phyloP scores from a whole-genome alignment of 2,888 invertebrate species.

The Agonopterix alstromeriana region DNA sequence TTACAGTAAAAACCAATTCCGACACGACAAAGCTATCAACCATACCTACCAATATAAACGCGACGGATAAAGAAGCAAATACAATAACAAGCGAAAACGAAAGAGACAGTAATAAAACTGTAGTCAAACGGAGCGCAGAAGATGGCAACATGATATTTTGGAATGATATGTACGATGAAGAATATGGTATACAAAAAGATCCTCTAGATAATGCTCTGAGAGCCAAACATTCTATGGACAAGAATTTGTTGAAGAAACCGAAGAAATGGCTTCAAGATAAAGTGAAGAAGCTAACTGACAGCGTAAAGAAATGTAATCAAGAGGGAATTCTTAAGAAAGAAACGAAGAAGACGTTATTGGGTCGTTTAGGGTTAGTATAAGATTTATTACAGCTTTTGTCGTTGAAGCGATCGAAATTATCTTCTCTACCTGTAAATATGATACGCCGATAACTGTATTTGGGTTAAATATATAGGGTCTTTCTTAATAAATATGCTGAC shows the following conservation, averaged over 20 bases:
- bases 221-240: slow-evolving; percentile 22
- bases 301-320: slow-evolving; percentile 13
- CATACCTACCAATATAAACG: slow-evolving; percentile 2
- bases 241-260: slow-evolving; percentile 33
- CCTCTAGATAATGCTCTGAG: slow-evolving; percentile 28
- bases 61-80: not conserved
- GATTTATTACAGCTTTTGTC: no score
- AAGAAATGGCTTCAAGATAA: slow-evolving; percentile 48
- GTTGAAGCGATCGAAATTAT: no score
- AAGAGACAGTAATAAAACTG: slow-evolving; percentile 16
- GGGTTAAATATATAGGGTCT: no score
- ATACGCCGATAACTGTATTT: no score
- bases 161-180: slow-evolving; percentile 62
- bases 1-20: no score
- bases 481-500: no score
- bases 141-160: slow-evolving; percentile 46
- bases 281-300: slow-evolving; percentile 32
- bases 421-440: no score
- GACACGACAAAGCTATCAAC: not conserved
- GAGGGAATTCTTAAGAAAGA: not conserved
- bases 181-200: slow-evolving; percentile 45
- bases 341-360: not conserved
- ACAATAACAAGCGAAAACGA: not conserved
- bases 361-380: no score
- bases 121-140: slow-evolving; percentile 43